A percentile compares a stretch with the other conserved stretches of the same genome.
These are phyloP conservation scores for Engystomops pustulosus DNA, from an alignment of 2,113 vertebrate genomes.

Conservation along the genomic window DNA sequence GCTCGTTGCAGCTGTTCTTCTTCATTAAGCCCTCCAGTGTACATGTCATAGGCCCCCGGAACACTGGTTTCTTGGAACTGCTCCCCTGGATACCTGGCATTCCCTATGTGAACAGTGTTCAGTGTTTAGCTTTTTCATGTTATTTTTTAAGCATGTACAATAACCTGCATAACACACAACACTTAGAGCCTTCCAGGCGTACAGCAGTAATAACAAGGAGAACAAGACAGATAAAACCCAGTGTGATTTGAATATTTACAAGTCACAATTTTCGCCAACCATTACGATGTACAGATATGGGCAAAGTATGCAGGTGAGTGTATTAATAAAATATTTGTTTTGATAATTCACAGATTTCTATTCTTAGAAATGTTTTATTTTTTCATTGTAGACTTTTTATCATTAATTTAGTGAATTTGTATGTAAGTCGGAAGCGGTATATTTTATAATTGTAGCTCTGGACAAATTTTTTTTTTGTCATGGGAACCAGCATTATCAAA, in stretches of 20 bases:
- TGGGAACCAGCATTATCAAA: too few species aligned
- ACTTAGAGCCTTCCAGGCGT: background rate
- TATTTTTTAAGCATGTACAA: background rate
- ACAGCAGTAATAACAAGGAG: background rate
- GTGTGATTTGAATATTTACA: background rate
- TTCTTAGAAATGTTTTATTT: too few species aligned
- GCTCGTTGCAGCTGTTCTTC: constrained; percentile 87
- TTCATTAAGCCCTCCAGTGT: constrained; percentile 84
- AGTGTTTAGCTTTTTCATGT: constrained; percentile 1
- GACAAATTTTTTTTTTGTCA: too few species aligned
- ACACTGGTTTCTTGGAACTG: constrained; percentile 26
- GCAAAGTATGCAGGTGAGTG: background rate
- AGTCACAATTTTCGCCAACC: background rate
- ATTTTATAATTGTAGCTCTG: too few species aligned
- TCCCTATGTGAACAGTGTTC: constrained; percentile 60
- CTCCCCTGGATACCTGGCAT: constrained; percentile 59
- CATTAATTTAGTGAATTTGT: too few species aligned
- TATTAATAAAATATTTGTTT: background rate
- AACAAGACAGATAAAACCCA: background rate
- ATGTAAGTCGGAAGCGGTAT: too few species aligned
- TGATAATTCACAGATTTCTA: too few species aligned
- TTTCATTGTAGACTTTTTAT: too few species aligned
- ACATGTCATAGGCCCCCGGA: constrained; percentile 64
- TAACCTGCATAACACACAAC: background rate
- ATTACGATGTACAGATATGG: background rate